Evolutionary conservation across 2,797 vertebrate genomes (phyloP).

Genomic region (Sarcoramphus papa): DNA sequence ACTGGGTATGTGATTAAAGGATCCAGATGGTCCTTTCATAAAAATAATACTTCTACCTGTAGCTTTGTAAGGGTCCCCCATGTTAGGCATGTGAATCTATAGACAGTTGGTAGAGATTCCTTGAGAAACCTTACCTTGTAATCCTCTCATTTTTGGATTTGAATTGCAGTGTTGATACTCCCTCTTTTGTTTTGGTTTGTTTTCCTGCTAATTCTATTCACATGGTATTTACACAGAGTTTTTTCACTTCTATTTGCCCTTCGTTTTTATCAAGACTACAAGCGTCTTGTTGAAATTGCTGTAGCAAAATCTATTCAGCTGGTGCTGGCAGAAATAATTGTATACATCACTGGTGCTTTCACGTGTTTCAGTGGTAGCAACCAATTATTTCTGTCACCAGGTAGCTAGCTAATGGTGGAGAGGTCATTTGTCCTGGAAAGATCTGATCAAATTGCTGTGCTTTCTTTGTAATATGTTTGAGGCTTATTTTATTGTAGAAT

Average conservation of each 20-base stretch:
- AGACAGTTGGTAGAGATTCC: not conserved
- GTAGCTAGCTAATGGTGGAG: not conserved
- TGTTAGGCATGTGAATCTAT: not conserved
- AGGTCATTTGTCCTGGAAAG: conserved; percentile 20
- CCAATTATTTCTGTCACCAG: conserved; percentile 26
- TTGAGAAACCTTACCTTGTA: not conserved
- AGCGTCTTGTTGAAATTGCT: not conserved
- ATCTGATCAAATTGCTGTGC: not conserved
- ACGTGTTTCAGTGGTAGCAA: not conserved
- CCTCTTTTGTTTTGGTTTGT: not conserved
- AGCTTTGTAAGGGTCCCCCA: not conserved
- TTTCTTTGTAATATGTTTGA: not conserved
- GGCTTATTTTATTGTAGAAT: not conserved
- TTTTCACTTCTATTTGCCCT: not conserved
- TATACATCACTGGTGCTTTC: not conserved
- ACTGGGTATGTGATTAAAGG: not conserved
- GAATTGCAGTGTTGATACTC: not conserved
- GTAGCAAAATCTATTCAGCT: not conserved
- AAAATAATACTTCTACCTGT: not conserved
- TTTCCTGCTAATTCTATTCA: not conserved
- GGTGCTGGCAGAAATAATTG: conserved; percentile 17
- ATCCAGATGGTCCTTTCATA: not conserved
- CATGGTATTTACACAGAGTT: not conserved
- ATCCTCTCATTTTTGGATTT: not conserved
- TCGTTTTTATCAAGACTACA: not conserved